These are phyloP conservation scores for Armadillidium nasatum DNA, from an alignment of 1,140 invertebrate genomes.

Conservation along the genomic window DNA sequence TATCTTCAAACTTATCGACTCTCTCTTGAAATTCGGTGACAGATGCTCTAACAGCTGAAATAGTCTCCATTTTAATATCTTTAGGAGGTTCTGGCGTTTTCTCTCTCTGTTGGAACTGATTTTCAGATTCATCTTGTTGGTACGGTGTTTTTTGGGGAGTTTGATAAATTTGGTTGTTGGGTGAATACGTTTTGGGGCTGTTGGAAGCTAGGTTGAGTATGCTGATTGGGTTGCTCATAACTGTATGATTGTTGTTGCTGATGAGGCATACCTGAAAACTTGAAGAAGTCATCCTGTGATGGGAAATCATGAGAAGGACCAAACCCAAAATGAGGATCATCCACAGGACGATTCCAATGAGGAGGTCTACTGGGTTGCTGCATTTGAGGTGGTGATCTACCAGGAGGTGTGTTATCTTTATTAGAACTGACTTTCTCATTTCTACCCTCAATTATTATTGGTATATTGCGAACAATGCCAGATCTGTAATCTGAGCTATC, in stretches of 20 bases:
- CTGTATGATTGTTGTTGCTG: constrained; percentile 13
- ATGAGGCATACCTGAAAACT: constrained; percentile 17
- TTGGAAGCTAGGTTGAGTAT: background rate
- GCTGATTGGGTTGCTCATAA: background rate
- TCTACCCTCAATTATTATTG: constrained; percentile 77
- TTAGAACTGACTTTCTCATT: constrained; percentile 60
- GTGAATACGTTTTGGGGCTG: constrained; percentile 44
- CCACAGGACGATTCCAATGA: constrained; percentile 22
- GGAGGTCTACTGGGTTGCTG: constrained; percentile 17
- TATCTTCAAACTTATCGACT: constrained; percentile 71
- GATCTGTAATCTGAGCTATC: constrained; percentile 37
- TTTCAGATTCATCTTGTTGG: background rate
- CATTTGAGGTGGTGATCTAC: constrained; percentile 41
- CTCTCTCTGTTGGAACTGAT: constrained; percentile 24
- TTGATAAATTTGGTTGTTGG: constrained; percentile 47
- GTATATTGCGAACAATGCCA: constrained; percentile 66
- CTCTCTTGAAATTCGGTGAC: constrained; percentile 69
- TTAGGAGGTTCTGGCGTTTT: constrained; percentile 50
- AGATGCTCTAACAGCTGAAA: constrained; percentile 72
- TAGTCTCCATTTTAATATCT: constrained; percentile 66
- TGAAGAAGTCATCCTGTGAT: background rate
- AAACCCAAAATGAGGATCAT: background rate
- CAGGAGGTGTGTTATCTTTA: constrained; percentile 38
- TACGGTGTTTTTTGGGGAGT: constrained; percentile 28
- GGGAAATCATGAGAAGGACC: constrained; percentile 1